Base-by-base conservation (phyloP, 2,888 invertebrate species). In the Lasius fuliginosus region DNA sequence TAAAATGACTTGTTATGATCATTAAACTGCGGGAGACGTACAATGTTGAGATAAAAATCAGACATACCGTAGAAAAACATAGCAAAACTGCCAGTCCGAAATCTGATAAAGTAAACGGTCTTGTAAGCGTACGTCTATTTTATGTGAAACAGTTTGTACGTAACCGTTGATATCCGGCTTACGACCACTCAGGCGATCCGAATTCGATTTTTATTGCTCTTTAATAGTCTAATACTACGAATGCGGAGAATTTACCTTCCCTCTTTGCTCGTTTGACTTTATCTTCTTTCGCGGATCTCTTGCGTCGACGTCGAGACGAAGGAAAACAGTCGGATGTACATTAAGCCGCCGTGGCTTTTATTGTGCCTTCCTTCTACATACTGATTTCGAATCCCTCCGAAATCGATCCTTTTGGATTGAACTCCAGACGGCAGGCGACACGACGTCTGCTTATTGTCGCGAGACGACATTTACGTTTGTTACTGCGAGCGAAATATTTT, bases 311-410 rank as follows among this genome's bases (percentile, higher is more conserved):
- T 67, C 53, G 65, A 15, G 49, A 71, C 71, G 60, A 71, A 60
- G 69, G 79, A 81, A 81, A 81, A 81, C 60, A 71, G 69, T 79
- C 23, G 27, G 27, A 62, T 60, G 69, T 60, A 69, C 60, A 69
- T 81, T 81, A 81, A 69, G 71, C 27, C 73, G 30, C 33, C 69
- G 27, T 73, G 58, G 74, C 67, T 85, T 88, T 88, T 89, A 89
- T 89, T 85, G 77, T 83, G 69, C 64, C 56, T 73, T 64, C 85
- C 83, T 74, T 83, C 86, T 71, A 60, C 65, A 60, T 77, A 82
- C 81, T 58, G 82, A 88, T 89, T 84, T 87, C 68, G 82, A 81
- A 86, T 73, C 81, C 53, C 83, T 85, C 74, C 73, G 74, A 88
- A 85, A 89, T 89, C 85, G 82, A 85, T 85, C 60, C 49, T 40